Evolutionary conservation across 2,113 vertebrate species (phyloP).

Genomic region (Gila orcuttii): DNA sequence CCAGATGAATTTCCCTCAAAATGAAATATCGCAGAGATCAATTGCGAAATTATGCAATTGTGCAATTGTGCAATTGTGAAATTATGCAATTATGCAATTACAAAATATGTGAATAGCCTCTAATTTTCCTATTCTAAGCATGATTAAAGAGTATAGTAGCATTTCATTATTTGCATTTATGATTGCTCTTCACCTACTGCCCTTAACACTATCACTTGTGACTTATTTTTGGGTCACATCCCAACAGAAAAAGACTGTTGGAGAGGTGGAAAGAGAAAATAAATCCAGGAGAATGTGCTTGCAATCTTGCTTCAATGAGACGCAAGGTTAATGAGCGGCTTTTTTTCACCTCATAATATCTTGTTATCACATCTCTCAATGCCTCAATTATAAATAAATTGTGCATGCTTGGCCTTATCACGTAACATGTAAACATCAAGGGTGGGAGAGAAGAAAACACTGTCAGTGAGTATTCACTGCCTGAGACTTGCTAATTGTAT

Average conservation of each 20-base stretch:
- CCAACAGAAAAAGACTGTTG: constrained; percentile 18
- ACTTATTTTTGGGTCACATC: not conserved
- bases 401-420: not conserved
- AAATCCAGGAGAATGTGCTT: not conserved
- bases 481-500: not conserved
- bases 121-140: not conserved
- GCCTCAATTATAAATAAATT: not conserved
- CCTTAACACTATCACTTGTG: not conserved
- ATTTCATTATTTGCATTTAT: not conserved
- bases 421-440: not conserved
- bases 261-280: constrained; percentile 4
- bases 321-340: not conserved
- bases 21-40: not conserved
- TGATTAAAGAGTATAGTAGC: not conserved
- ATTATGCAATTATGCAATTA: too few relatives aligned
- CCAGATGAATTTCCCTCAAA: not conserved
- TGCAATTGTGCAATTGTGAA: too few relatives aligned
- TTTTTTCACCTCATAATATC: not conserved
- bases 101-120: not conserved
- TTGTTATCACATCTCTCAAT: not conserved
- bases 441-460: not conserved
- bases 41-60: too few relatives aligned
- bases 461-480: not conserved
- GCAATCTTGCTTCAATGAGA: not conserved
- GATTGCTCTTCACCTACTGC: not conserved